A percentile compares a stretch with the other conserved stretches of the same genome.
phyloP scores from a whole-genome alignment of 92 coral and sea anemone genomes.

The Pocillopora grandis region DNA sequence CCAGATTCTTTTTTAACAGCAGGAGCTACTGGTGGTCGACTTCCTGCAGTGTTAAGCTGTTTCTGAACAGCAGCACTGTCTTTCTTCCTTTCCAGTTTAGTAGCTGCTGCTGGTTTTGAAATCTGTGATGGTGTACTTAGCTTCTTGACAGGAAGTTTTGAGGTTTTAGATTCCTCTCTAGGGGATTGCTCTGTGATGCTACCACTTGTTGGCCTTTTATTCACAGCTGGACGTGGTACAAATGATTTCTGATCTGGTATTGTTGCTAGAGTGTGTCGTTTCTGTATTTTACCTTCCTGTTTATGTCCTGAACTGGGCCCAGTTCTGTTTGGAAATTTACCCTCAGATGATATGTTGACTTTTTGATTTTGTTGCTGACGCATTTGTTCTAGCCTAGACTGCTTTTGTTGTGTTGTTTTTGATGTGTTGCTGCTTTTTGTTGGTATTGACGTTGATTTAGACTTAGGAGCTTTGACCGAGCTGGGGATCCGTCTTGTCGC shows the following conservation, averaged over 20 bases:
- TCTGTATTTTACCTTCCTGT: slow-evolving; percentile 4
- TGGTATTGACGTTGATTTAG: slow-evolving; percentile 34
- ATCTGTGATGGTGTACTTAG: background rate
- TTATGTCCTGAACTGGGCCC: background rate
- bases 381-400: slow-evolving; percentile 36
- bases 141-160: slow-evolving; percentile 43
- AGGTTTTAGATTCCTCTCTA: slow-evolving; percentile 2
- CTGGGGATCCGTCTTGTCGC: background rate
- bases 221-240: slow-evolving; percentile 23
- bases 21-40: slow-evolving; percentile 19
- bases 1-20: slow-evolving; percentile 11
- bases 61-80: slow-evolving; percentile 9
- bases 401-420: slow-evolving; percentile 27
- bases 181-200: background rate
- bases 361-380: slow-evolving; percentile 22
- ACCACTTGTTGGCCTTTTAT: slow-evolving; percentile 21
- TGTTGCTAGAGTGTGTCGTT: slow-evolving; percentile 31
- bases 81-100: background rate
- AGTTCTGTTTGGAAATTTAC: slow-evolving; percentile 5
- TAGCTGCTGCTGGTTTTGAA: slow-evolving; percentile 16
- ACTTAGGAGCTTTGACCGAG: slow-evolving; percentile 24
- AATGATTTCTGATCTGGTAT: slow-evolving; percentile 17
- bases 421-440: background rate
- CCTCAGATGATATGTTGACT: background rate
- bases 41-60: slow-evolving; percentile 16